phyloP scores from a whole-genome alignment of 2,113 vertebrate genomes.

The Pagrus major region DNA sequence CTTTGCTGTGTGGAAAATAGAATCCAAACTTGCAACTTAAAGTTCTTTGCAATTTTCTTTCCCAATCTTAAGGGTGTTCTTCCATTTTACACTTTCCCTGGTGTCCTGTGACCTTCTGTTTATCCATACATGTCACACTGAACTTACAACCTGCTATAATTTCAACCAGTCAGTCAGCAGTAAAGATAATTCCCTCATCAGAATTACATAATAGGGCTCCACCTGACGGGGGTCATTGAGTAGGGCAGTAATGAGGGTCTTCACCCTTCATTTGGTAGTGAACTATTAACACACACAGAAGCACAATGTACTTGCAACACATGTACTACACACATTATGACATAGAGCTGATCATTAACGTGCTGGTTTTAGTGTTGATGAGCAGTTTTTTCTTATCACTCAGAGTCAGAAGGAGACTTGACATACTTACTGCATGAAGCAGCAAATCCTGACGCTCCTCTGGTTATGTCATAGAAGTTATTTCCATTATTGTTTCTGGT shows the following conservation, averaged over 20 bases:
- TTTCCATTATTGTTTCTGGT: neutral
- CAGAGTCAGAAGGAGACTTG: neutral
- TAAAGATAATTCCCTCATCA: conserved; percentile 58
- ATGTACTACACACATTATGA: neutral
- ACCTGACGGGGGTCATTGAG: conserved; percentile 49
- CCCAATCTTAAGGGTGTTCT: neutral
- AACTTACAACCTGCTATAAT: conserved; percentile 44
- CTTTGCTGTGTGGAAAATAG: neutral
- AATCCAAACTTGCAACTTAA: neutral
- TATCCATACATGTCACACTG: conserved; percentile 2
- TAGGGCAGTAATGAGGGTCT: conserved; percentile 52
- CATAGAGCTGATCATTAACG: conserved; percentile 51
- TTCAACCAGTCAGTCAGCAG: conserved; percentile 45
- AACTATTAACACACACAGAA: conserved; percentile 52
- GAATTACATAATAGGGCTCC: conserved; percentile 54
- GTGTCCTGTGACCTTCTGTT: conserved; percentile 35
- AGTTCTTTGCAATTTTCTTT: neutral
- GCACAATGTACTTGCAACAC: neutral
- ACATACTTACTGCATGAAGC: neutral
- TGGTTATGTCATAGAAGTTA: conserved; percentile 14
- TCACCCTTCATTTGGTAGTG: conserved; percentile 55
- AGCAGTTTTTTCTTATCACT: conserved; percentile 10
- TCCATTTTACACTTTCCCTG: conserved; percentile 9
- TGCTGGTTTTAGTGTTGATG: conserved; percentile 9
- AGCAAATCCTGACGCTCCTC: neutral